Base-by-base conservation (phyloP, 2,888 invertebrate genomes). In the Himalopsyche kuldschensis region DNA sequence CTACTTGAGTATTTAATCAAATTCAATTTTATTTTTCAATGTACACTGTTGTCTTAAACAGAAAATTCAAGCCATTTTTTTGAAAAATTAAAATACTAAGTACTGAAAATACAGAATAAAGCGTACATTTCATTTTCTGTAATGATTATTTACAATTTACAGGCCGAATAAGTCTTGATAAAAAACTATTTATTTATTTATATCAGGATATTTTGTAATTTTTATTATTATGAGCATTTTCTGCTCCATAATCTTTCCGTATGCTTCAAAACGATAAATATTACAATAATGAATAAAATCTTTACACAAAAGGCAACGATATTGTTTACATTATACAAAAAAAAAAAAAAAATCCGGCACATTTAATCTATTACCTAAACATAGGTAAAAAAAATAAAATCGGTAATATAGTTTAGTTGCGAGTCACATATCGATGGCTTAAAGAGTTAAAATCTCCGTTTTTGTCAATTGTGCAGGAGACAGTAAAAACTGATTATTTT, bases 141-240 rank as follows among this genome's bases (percentile, higher is more conserved):
- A 80, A 80, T 86, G 83, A 86, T 84, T 86, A 86, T 86, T 86
- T 86, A 86, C 85, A 86, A 86, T 86, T 84, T 86, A 84, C 84
- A 84, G 84, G 84, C 84, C 85, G 79, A 83, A 79, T 82, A 77
- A 85, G 81, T 84, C 84, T 79, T 84, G 78, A 84, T 83, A 69
- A 83, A 83, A 35, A 78, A 83, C 41, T 5, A 76, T 69, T 78
- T 69, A 83, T 75, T 75, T 75, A 75, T 76, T 47, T 32, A 48
- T 47, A 63, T 78, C n/a, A 47, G 17, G 76, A 31, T 76, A 76
- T 76, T 41, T 27, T 32, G 32, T 76, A 76, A n/a, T 41, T n/a
- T 31, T 31, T 76, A 55, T 27, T 82, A 41, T 82, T 76, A 80
- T 83, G 81, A 69, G 75, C 83, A 83, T 55, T 84, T 84, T n/a